phyloP scores from a whole-genome alignment of 1,140 invertebrate genomes.

The Palaemon carinicauda region DNA sequence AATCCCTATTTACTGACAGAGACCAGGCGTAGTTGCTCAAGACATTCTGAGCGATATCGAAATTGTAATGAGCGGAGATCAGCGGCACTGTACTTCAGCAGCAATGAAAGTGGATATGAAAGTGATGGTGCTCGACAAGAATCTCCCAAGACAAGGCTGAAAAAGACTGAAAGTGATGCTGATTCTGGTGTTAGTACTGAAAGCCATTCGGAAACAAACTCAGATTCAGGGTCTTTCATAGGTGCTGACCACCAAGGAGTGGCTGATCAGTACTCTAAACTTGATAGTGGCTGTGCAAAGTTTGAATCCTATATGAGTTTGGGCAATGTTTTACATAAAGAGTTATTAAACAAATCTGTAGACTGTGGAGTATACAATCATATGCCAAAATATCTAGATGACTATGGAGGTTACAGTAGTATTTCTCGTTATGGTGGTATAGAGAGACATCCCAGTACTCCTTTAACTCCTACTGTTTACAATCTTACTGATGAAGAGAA shows the following conservation, averaged over 20 bases:
- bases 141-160: slow-evolving; percentile 25
- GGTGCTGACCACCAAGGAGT: slow-evolving; percentile 50
- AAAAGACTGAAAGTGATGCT: slow-evolving; percentile 55
- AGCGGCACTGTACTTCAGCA: slow-evolving; percentile 70
- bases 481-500: slow-evolving; percentile 58
- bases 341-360: neutral
- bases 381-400: slow-evolving; percentile 11
- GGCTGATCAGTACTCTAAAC: slow-evolving; percentile 42
- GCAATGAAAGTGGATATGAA: slow-evolving; percentile 83
- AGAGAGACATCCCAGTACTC: neutral
- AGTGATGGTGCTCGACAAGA: slow-evolving; percentile 73
- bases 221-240: slow-evolving; percentile 63
- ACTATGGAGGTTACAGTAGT: neutral
- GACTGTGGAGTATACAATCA: neutral
- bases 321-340: neutral
- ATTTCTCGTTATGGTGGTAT: neutral
- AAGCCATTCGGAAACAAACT: slow-evolving; percentile 62
- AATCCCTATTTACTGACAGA: slow-evolving; percentile 65
- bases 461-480: neutral
- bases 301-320: neutral
- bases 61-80: slow-evolving; percentile 70
- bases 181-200: slow-evolving; percentile 62
- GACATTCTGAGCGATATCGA: slow-evolving; percentile 63
- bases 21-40: neutral
- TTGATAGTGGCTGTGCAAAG: slow-evolving; percentile 27